Base-by-base conservation (phyloP, 2,113 vertebrate genomes). In the Jacana jacana region DNA sequence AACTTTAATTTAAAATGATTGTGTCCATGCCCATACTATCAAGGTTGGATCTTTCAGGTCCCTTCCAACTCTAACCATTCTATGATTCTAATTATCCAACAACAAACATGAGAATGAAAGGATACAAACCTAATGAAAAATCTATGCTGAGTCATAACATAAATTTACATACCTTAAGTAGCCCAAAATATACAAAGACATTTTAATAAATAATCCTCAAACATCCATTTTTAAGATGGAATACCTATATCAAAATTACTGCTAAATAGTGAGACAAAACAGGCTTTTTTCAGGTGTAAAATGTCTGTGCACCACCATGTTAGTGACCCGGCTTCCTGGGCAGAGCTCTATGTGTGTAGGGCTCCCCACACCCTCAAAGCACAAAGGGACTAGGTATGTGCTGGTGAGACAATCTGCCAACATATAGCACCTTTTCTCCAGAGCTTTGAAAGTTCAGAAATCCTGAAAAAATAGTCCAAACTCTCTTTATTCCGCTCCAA, bases 341-440 rank as follows among this genome's bases (percentile, higher is more conserved):
- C 44, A 87, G 64, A 81, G 9, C 39, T 64, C 46, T 44, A 0
- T 17, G 23, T 33, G 27, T 40, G 27, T 17, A 48, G 13, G 22
- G 49, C 17, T n/a, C 76, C 31, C 40, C 42, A 64, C 33, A 60
- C 9, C 52, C 58, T 13, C 60, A 37, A 14, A 58, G 48, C 44
- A 51, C 40, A 14, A 35, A 55, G 28, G 55, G 17, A 10, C 54
- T 57, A 4, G 5, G 16, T 11, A 9, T 19, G 9, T 24, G 13
- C 22, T 17, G 11, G 17, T 35, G 48, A 19, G 19, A 20, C 0
- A 0, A n/a, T 17, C 52, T 91, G 58, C 39, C 25, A 19, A 8
- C 15, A 14, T 14, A 27, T 35, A 55, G 28, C 30, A 61, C 20
- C 65, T 73, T 85, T 65, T 40, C 46, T 44, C 19, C 44, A 61